These are phyloP conservation scores for Baccha elongata DNA, from an alignment of 2,888 invertebrate genomes.

Conservation along the genomic window DNA sequence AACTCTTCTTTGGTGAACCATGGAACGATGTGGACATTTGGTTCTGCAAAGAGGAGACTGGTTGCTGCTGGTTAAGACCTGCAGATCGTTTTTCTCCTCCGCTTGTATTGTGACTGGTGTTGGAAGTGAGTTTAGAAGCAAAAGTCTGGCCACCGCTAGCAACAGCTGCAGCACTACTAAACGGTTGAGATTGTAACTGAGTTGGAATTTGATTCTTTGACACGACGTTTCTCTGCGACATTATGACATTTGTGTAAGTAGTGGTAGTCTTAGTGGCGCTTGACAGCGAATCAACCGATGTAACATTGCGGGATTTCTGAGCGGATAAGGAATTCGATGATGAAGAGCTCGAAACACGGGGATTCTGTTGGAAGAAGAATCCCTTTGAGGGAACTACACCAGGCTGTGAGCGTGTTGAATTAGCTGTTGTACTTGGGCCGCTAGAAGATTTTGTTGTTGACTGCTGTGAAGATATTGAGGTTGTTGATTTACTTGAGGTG, in stretches of 20 bases:
- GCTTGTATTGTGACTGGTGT: slow-evolving; percentile 77
- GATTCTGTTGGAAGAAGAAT: slow-evolving; percentile 76
- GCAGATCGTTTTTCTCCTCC: slow-evolving; percentile 70
- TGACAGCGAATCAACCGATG: slow-evolving; percentile 65
- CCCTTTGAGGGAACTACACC: slow-evolving; percentile 80
- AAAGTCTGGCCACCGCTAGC: slow-evolving; percentile 78
- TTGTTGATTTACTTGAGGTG: slow-evolving; percentile 44
- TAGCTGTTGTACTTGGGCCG: slow-evolving; percentile 22
- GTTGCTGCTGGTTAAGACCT: slow-evolving; percentile 73
- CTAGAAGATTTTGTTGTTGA: slow-evolving; percentile 36
- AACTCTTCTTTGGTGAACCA: slow-evolving; percentile 63
- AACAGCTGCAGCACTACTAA: slow-evolving; percentile 46
- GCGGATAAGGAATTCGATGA: slow-evolving; percentile 51
- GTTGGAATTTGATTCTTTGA: slow-evolving; percentile 66
- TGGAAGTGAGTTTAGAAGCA: slow-evolving; percentile 83
- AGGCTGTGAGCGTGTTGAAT: slow-evolving; percentile 75
- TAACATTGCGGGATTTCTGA: slow-evolving; percentile 53
- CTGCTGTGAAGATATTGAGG: slow-evolving; percentile 40
- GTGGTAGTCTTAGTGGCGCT: slow-evolving; percentile 84
- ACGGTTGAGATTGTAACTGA: slow-evolving; percentile 57
- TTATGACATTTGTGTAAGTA: slow-evolving; percentile 84
- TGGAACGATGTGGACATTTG: slow-evolving; percentile 66
- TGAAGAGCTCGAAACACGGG: slow-evolving; percentile 73
- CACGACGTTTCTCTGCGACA: slow-evolving; percentile 83
- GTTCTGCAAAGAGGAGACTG: slow-evolving; percentile 46